Conservation (phyloP, 2,888 invertebrate genomes). For the Smittia aterrima region DNA sequence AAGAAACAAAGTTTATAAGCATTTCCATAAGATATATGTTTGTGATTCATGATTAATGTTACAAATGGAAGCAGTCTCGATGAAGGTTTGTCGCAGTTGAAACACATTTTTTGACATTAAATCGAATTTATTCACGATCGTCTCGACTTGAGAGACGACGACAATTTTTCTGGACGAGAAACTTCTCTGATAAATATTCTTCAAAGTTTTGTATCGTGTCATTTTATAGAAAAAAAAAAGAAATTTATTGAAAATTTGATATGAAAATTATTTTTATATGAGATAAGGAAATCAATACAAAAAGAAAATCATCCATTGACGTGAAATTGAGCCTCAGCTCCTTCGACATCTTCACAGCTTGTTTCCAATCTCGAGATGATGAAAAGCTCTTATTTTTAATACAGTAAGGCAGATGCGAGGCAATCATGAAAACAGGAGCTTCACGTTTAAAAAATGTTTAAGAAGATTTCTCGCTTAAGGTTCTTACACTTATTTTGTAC, state of each 20-base stretch:
- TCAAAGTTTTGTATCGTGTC: not conserved
- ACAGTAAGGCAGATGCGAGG: slow-evolving; percentile 23
- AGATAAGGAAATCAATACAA: not conserved
- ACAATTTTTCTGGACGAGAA: not conserved
- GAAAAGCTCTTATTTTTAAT: not conserved
- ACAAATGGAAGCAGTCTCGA: not conserved
- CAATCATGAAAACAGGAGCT: slow-evolving; percentile 24
- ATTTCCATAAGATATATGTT: slow-evolving; percentile 17
- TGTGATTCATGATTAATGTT: slow-evolving; percentile 10
- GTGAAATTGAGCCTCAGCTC: not conserved
- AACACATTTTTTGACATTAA: slow-evolving; percentile 14
- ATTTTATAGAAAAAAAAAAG: not conserved
- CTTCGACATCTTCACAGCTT: not conserved
- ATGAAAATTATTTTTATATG: slow-evolving; percentile 22
- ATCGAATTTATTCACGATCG: slow-evolving; percentile 18
- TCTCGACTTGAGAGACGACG: not conserved
- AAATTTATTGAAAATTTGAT: slow-evolving; percentile 14
- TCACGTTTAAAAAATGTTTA: not conserved
- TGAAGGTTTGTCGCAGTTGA: slow-evolving; percentile 12
- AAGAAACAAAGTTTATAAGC: slow-evolving; percentile 5
- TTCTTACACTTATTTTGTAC: not conserved
- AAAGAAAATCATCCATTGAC: not conserved
- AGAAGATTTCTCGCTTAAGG: slow-evolving; percentile 2
- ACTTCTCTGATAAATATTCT: not conserved
- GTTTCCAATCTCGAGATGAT: not conserved